Percentiles rank a stretch among this genome's conserved stretches.
Evolutionary conservation across 1,140 invertebrate genomes (phyloP).

Genomic region (Metopolophium dirhodum): DNA sequence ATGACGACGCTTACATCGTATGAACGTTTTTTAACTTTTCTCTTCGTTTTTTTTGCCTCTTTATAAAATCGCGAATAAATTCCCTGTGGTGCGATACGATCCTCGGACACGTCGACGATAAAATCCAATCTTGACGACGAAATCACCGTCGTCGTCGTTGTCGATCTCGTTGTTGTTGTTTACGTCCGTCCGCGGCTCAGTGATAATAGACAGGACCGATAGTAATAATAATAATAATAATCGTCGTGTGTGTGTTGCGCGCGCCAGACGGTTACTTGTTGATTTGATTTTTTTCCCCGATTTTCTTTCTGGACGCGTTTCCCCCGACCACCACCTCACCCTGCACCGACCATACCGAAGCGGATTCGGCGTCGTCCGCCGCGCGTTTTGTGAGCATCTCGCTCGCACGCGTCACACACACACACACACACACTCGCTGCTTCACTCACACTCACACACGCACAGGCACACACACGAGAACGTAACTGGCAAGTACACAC

Average conservation of each 20-base stretch:
- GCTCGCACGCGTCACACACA: background rate
- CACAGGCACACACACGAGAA: background rate
- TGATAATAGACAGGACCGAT: background rate
- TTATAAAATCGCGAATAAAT: too few species aligned
- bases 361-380: background rate
- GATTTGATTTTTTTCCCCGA: constrained; percentile 3
- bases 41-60: background rate
- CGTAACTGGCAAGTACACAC: background rate
- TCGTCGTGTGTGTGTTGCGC: background rate
- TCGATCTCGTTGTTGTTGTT: background rate
- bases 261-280: constrained; percentile 35
- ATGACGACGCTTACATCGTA: background rate
- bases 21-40: background rate
- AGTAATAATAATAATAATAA: background rate
- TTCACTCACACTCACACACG: background rate
- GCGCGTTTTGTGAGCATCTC: constrained; percentile 1
- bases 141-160: background rate
- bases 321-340: background rate
- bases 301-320: background rate
- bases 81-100: background rate
- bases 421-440: background rate
- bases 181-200: background rate
- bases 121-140: background rate
- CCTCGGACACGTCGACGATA: background rate
- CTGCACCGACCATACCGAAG: background rate